Percentiles rank a stretch among this genome's conserved stretches.
Conservation (phyloP, 1,140 invertebrate species). For the Drosophila oshimai region DNA sequence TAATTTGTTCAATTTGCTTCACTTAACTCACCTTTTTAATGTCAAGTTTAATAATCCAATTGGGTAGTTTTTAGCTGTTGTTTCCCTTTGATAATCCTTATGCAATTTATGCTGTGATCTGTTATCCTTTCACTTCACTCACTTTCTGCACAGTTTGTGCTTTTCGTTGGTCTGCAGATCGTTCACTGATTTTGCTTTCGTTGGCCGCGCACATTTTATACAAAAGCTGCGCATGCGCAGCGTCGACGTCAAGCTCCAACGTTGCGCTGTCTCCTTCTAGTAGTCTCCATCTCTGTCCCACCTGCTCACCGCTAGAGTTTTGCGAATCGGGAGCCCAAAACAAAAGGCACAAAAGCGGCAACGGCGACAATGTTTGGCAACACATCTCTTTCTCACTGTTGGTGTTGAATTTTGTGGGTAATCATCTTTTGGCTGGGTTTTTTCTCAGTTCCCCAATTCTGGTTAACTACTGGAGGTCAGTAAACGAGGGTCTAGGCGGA, state of each 20-base stretch:
- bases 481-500: conserved; percentile 21
- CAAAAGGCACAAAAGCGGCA: conserved; percentile 50
- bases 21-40: conserved; percentile 57
- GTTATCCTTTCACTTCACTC: conserved; percentile 69
- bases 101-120: conserved; percentile 35
- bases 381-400: conserved; percentile 18
- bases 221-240: conserved; percentile 64
- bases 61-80: not conserved
- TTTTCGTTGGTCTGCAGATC: conserved; percentile 57
- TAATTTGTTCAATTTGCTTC: not conserved
- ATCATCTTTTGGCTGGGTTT: conserved; percentile 30
- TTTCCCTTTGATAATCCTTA: conserved; percentile 60
- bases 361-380: conserved; percentile 51
- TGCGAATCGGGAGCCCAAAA: conserved; percentile 71
- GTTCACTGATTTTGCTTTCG: conserved; percentile 79
- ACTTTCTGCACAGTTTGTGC: conserved; percentile 47
- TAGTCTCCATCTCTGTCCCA: not conserved
- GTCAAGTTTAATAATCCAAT: conserved; percentile 51
- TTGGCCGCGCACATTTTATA: conserved; percentile 67
- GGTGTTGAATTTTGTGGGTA: conserved; percentile 26
- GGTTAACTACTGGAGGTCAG: conserved; percentile 52
- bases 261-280: conserved; percentile 9
- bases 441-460: conserved; percentile 46
- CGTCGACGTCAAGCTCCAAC: conserved; percentile 30
- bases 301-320: not conserved